Percentiles rank a stretch among this genome's conserved stretches.
Evolutionary conservation across 2,113 vertebrate genomes (phyloP).

Genomic region (Murina feae): DNA sequence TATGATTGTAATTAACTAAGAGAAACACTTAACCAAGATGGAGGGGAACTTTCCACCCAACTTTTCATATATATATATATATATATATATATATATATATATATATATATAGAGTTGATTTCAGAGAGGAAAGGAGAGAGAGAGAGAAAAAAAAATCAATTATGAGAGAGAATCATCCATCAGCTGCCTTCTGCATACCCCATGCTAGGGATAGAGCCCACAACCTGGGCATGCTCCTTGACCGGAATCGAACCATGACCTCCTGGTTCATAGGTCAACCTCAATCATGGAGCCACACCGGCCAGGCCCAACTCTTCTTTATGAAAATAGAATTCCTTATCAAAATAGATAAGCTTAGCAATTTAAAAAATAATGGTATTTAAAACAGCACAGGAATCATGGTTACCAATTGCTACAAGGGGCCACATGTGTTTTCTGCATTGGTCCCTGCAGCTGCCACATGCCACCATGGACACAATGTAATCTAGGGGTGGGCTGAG

Average conservation of each 20-base stretch:
- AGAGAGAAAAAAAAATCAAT: no score
- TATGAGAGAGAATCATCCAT: no score
- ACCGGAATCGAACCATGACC: no score
- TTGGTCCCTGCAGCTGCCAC: neutral
- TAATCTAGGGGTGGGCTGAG: neutral
- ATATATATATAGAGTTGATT: no score
- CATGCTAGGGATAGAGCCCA: no score
- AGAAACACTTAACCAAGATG: neutral
- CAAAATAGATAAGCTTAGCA: neutral
- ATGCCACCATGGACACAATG: accelerated
- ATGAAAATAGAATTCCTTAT: neutral
- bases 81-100: no score
- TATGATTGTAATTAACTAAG: neutral
- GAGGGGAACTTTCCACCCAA: neutral
- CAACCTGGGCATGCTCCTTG: no score
- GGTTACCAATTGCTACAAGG: neutral
- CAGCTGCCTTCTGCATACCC: no score
- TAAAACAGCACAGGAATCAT: neutral
- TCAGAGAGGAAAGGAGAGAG: no score
- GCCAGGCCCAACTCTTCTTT: neutral
- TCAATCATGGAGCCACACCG: no score
- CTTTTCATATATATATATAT: neutral
- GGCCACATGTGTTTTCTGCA: neutral
- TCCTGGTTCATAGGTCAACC: no score
- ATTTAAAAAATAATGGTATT: neutral